Percentiles rank a stretch among this genome's conserved stretches.
phyloP scores from a whole-genome alignment of 2,888 invertebrate genomes.

The Sphinx pinastri region DNA sequence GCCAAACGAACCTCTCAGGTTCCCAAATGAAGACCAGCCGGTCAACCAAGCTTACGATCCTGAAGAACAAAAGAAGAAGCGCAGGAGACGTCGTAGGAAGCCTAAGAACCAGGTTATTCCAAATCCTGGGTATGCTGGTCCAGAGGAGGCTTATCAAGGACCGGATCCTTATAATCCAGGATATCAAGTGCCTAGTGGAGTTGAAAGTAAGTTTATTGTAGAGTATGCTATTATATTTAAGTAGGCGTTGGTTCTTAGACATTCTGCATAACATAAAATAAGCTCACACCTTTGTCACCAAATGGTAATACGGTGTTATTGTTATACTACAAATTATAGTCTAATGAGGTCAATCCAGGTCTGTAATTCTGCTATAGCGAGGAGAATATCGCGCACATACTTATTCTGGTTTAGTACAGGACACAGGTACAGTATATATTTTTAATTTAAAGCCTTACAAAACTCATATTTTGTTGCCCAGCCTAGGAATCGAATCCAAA shows the following conservation, averaged over 20 bases:
- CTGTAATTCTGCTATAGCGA: too few relatives aligned
- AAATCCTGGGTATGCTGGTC: slow-evolving; percentile 33
- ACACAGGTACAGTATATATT: too few relatives aligned
- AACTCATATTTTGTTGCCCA: too few relatives aligned
- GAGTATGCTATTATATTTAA: background rate
- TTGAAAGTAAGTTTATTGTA: slow-evolving; percentile 18
- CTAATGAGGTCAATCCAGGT: too few relatives aligned
- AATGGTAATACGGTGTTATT: background rate
- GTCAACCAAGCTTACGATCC: background rate
- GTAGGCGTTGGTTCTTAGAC: background rate
- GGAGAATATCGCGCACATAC: too few relatives aligned
- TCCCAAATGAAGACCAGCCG: slow-evolving; percentile 38
- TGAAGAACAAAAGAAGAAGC: slow-evolving; percentile 46
- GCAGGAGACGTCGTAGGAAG: slow-evolving; percentile 52
- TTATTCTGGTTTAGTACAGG: too few relatives aligned
- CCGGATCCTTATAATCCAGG: slow-evolving; percentile 33
- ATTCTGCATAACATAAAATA: too few relatives aligned
- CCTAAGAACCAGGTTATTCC: slow-evolving; percentile 40
- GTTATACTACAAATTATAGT: too few relatives aligned
- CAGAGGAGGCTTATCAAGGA: slow-evolving; percentile 27
- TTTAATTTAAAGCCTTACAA: too few relatives aligned
- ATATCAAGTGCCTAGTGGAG: slow-evolving; percentile 31
- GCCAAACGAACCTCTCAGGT: slow-evolving; percentile 38
- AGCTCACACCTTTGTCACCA: background rate
- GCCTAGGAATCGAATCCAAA: too few relatives aligned